phyloP scores from a whole-genome alignment of 2,797 vertebrate genomes.

The Pteropus rufus region DNA sequence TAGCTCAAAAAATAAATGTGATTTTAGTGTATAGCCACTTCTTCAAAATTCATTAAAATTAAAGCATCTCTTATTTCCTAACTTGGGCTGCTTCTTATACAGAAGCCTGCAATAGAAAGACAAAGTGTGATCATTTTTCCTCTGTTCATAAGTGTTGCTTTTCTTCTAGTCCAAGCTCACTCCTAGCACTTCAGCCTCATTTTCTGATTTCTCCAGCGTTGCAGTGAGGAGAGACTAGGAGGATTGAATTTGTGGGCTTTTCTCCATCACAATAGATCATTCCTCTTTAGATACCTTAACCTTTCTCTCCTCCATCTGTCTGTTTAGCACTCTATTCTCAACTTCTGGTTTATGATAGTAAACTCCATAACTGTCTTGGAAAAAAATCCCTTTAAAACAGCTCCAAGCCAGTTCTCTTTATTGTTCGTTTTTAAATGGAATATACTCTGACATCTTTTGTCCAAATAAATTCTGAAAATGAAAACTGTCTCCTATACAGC shows the following conservation, averaged over 20 bases:
- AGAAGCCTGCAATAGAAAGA: not conserved
- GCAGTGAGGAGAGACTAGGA: not conserved
- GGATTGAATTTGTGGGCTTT: not conserved
- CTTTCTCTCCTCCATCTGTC: not conserved
- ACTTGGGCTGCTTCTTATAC: not conserved
- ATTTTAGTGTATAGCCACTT: not conserved
- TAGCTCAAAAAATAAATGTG: not conserved
- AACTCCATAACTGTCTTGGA: not conserved
- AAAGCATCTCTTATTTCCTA: not conserved
- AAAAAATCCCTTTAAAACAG: not conserved
- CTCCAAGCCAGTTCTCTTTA: not conserved
- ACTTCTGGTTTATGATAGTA: not conserved
- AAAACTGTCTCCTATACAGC: not conserved
- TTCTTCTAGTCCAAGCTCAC: not conserved
- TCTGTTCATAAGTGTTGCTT: not conserved
- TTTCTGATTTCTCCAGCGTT: slow-evolving; percentile 16
- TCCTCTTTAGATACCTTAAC: not conserved
- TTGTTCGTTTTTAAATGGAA: not conserved
- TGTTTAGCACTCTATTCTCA: not conserved
- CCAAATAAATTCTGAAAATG: not conserved
- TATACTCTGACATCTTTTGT: not conserved
- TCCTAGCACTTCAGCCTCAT: not conserved
- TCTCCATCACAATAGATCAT: not conserved
- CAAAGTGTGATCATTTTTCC: not conserved
- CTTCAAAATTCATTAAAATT: not conserved